Evolutionary conservation across 2,113 vertebrate species (phyloP), one percentile per base, ranked within the genome.

Genomic region (Pygoscelis antarcticus): DNA sequence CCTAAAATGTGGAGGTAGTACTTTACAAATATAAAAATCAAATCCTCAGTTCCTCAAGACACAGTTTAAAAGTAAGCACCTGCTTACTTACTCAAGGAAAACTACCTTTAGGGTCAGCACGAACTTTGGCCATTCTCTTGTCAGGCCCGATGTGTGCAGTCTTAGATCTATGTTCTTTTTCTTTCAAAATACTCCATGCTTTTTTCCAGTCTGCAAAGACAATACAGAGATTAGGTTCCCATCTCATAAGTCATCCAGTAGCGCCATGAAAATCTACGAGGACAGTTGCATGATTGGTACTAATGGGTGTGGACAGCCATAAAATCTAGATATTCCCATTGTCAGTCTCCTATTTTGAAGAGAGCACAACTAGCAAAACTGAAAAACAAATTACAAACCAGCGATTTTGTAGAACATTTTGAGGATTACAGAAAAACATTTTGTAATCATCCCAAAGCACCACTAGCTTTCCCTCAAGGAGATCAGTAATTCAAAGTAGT

Each of bases 401-500:
- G 84, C 25, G 57, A 40, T 94, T 94, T 74, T 91, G 60, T 51
- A 96, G 93, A 96, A 89, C 46, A 78, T 74, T 89, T 89, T 95
- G 36, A 42, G 92, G 34, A 83, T 91, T 83, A 81, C 64, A 94
- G 90, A 83, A 90, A 80, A 91, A 29, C 21, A 76, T 91, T 94
- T 91, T 96, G 90, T 90, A 93, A 97, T 92, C 46, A 80, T 74
- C 82, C 44, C 58, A 93, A 69, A 83, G 46, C 36, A 57, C 42
- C 55, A 29, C 38, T 84, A 90, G 80, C 61, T 91, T 54, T 85
- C 40, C 65, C 92, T 97, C 84, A 69, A 96, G 94, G 74, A 96
- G 81, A 96, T 91, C 93, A 94, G 89, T 82, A 96, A 96, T 89
- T 96, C 93, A 86, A 92, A 98, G 86, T 46, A 96, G 49, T 92